These are phyloP conservation scores for Enteromius paludinosus DNA, from an alignment of 2,797 vertebrate genomes.

Conservation along the genomic window DNA sequence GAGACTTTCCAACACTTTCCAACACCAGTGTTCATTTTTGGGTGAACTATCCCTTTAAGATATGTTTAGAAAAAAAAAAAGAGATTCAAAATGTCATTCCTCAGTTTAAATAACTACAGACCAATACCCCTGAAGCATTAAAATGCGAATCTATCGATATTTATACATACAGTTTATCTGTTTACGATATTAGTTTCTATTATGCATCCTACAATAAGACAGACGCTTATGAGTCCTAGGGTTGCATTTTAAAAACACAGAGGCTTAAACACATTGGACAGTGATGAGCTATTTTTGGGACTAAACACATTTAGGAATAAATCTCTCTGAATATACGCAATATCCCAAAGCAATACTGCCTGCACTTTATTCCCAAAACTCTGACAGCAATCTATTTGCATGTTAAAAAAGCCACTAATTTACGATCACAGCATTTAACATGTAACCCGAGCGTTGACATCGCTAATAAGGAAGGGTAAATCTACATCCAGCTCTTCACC, in stretches of 20 bases:
- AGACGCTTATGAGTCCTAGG: not conserved
- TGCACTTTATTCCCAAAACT: not conserved
- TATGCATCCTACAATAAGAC: not conserved
- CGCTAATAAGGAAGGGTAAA: constrained; percentile 14
- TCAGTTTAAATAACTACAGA: not conserved
- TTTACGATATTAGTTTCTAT: not conserved
- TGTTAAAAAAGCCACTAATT: not conserved
- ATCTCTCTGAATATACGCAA: not conserved
- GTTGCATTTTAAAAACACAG: not conserved
- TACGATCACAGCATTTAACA: not conserved
- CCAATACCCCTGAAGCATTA: not conserved
- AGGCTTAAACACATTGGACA: constrained; percentile 20
- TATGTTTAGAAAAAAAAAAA: not conserved
- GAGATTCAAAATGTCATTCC: not conserved
- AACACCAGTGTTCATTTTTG: not conserved
- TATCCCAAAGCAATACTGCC: not conserved
- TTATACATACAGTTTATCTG: not conserved
- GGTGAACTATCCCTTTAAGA: too few species aligned
- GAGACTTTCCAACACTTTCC: not conserved
- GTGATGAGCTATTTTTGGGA: not conserved
- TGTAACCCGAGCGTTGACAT: not conserved
- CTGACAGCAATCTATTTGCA: not conserved
- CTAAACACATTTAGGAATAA: not conserved
- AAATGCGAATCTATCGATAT: not conserved
- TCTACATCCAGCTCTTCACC: constrained; percentile 25